Conservation (phyloP, 1,140 invertebrate genomes). For the Asobara japonica region DNA sequence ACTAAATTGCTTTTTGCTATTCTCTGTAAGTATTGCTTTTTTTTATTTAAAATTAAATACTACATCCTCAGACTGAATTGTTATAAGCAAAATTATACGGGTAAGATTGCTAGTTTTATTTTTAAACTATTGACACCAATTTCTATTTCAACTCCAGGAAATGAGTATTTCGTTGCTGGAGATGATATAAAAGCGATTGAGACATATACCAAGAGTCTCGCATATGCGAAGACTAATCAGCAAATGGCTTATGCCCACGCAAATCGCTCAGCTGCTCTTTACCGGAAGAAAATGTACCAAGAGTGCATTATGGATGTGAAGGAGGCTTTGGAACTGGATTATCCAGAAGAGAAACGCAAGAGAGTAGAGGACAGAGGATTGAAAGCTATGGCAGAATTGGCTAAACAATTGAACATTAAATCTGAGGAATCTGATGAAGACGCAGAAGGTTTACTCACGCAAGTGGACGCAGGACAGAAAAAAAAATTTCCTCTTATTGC, state of each 20-base stretch:
- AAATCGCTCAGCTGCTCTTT: slow-evolving; percentile 65
- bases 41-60: too few relatives aligned
- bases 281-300: slow-evolving; percentile 59
- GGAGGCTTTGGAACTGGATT: slow-evolving; percentile 55
- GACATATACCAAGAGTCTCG: slow-evolving; percentile 59
- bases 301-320: slow-evolving; percentile 65
- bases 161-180: slow-evolving; percentile 60
- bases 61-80: too few relatives aligned
- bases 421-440: not conserved
- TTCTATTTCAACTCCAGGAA: slow-evolving; percentile 54
- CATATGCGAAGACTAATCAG: slow-evolving; percentile 54
- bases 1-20: too few relatives aligned
- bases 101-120: too few relatives aligned
- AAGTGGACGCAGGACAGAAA: not conserved
- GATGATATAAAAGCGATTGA: slow-evolving; percentile 62
- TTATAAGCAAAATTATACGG: too few relatives aligned
- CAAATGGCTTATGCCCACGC: slow-evolving; percentile 60
- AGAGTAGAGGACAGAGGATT: slow-evolving; percentile 57
- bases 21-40: too few relatives aligned
- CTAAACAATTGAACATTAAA: slow-evolving; percentile 38
- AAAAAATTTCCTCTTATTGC: slow-evolving; percentile 35
- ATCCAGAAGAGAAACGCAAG: slow-evolving; percentile 58
- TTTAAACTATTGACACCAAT: too few relatives aligned
- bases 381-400: slow-evolving; percentile 53
- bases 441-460: slow-evolving; percentile 28